These are phyloP conservation scores for Brachyptera putata DNA, from an alignment of 2,888 invertebrate genomes.

Conservation along the genomic window DNA sequence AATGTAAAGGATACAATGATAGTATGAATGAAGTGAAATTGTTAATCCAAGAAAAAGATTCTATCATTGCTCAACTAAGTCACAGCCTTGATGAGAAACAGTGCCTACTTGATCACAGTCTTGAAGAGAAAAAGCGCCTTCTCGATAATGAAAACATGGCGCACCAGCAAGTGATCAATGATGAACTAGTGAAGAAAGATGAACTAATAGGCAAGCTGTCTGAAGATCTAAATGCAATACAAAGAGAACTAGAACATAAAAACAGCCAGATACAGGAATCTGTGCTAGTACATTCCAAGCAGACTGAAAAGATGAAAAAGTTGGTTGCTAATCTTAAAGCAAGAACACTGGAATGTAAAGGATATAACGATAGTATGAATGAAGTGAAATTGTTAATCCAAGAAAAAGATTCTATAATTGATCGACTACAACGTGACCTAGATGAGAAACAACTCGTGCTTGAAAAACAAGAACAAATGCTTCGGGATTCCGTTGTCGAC, in stretches of 20 bases:
- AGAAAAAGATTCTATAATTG: slow-evolving; percentile 20
- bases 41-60: slow-evolving; percentile 16
- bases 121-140: no score
- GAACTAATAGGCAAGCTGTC: slow-evolving; percentile 34
- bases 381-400: slow-evolving; percentile 20
- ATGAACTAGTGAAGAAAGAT: slow-evolving; percentile 44
- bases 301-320: slow-evolving; percentile 73
- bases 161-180: no score
- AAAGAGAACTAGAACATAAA: slow-evolving; percentile 45
- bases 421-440: no score
- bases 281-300: slow-evolving; percentile 62
- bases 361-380: slow-evolving; percentile 28
- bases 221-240: neutral
- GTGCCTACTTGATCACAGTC: no score
- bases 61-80: slow-evolving; percentile 19
- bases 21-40: slow-evolving; percentile 27
- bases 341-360: slow-evolving; percentile 56
- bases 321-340: slow-evolving; percentile 72
- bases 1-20: slow-evolving; percentile 44
- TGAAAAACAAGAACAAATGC: no score
- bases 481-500: no score
- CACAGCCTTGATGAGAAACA: no score
- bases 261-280: slow-evolving; percentile 46
- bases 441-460: no score
- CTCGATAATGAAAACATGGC: no score